Evolutionary conservation across 2,113 vertebrate genomes (phyloP).

Genomic region (Hylia prasina): DNA sequence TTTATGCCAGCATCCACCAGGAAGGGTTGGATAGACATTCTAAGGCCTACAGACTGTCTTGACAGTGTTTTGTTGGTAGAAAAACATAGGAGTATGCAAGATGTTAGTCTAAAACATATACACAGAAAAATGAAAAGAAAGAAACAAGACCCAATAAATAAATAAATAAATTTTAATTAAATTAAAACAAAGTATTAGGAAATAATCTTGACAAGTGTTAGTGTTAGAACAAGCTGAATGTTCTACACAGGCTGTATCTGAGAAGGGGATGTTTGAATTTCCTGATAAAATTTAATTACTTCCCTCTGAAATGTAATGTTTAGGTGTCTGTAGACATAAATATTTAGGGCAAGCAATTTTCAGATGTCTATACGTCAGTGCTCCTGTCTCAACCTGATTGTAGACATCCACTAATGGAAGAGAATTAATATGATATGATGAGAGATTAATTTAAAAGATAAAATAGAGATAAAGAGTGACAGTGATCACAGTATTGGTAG

Average conservation of each 20-base stretch:
- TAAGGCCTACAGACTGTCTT: not conserved
- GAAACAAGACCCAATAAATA: not conserved
- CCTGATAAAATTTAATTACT: not conserved
- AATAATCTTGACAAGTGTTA: not conserved
- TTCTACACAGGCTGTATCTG: not conserved
- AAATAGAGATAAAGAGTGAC: not conserved
- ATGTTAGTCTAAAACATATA: not conserved
- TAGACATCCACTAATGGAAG: not conserved
- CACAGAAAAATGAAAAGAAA: not conserved
- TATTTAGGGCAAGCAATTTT: not conserved
- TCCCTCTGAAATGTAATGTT: not conserved
- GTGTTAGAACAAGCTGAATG: not conserved
- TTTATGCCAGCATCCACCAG: not conserved
- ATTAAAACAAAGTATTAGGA: not conserved
- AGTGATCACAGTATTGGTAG: not conserved
- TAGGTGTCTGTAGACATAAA: not conserved
- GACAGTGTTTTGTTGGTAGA: not conserved
- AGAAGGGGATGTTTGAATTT: not conserved
- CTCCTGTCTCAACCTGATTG: not conserved
- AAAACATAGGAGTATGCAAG: not conserved
- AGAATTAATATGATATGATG: not conserved
- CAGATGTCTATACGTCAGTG: accelerated
- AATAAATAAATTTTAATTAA: not conserved
- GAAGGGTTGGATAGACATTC: not conserved
- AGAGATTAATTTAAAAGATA: not conserved